Conservation (phyloP, 35 echinoderm and acorn worm genomes). For the Hemicentrotus pulcherrimus region DNA sequence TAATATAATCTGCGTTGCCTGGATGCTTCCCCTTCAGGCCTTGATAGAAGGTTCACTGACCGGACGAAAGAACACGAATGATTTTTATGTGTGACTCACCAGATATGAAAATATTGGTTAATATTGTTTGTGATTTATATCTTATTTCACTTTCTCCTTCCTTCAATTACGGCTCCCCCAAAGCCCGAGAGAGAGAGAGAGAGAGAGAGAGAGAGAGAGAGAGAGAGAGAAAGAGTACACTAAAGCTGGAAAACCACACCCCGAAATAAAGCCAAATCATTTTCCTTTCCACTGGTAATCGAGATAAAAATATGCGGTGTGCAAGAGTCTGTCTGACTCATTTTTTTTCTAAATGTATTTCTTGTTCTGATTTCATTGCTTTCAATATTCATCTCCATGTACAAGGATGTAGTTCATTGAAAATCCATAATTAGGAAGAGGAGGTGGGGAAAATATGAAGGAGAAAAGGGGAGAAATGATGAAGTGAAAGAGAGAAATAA, state of each 20-base stretch:
- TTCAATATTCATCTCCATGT: not conserved
- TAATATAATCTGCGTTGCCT: not conserved
- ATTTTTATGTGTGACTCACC: constrained; percentile 1
- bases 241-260: not conserved
- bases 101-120: constrained; percentile 14
- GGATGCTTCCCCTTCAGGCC: not conserved
- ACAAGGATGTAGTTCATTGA: not conserved
- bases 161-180: not conserved
- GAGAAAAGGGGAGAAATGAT: not conserved
- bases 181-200: not conserved
- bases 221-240: no score
- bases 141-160: not conserved
- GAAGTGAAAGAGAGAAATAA: no score
- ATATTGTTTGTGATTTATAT: not conserved
- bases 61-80: not conserved
- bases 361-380: not conserved
- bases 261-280: not conserved
- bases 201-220: no score
- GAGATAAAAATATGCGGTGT: not conserved
- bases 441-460: not conserved
- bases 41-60: not conserved
- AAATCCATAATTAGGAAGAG: not conserved
- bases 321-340: not conserved
- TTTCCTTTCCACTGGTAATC: not conserved
- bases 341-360: not conserved